A percentile compares a stretch with the other conserved stretches of the same genome.
Conservation (phyloP, 1,140 invertebrate genomes). For the Atopsyche davidsoni region DNA sequence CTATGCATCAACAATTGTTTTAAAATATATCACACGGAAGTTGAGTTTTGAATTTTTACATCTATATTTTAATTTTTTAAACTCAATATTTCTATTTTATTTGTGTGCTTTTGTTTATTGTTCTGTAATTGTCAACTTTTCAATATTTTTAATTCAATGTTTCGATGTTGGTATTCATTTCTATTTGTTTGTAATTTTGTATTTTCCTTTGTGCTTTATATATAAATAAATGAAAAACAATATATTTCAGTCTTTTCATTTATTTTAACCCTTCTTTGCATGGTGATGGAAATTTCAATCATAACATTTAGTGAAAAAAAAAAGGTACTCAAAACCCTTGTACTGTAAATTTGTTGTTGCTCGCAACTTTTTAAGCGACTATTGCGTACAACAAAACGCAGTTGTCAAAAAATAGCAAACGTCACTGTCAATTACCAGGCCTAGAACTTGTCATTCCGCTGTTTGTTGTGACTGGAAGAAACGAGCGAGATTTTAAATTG, state of each 20-base stretch:
- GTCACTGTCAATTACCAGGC: too few species aligned
- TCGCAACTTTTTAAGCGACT: too few species aligned
- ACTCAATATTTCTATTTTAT: background rate
- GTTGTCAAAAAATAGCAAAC: too few species aligned
- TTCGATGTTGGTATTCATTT: background rate
- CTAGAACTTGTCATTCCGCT: too few species aligned
- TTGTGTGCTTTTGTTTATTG: background rate
- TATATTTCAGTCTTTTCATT: background rate
- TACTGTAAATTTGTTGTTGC: too few species aligned
- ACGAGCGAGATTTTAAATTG: too few species aligned
- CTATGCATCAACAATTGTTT: slow-evolving; percentile 17
- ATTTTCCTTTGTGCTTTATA: slow-evolving; percentile 2
- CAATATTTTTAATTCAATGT: slow-evolving; percentile 3
- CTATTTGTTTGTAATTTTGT: slow-evolving; percentile 3
- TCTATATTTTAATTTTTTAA: slow-evolving; percentile 2
- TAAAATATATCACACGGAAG: slow-evolving; percentile 16
- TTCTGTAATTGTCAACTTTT: background rate
- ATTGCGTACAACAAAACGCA: too few species aligned
- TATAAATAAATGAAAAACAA: slow-evolving; percentile 2
- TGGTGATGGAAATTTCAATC: too few species aligned
- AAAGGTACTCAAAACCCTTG: too few species aligned
- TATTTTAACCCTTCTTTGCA: too few species aligned
- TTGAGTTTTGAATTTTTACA: slow-evolving; percentile 2
- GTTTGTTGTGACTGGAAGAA: too few species aligned
- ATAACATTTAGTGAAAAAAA: too few species aligned